Conservation (phyloP, 2,113 vertebrate genomes). For the Okapia johnstoni region DNA sequence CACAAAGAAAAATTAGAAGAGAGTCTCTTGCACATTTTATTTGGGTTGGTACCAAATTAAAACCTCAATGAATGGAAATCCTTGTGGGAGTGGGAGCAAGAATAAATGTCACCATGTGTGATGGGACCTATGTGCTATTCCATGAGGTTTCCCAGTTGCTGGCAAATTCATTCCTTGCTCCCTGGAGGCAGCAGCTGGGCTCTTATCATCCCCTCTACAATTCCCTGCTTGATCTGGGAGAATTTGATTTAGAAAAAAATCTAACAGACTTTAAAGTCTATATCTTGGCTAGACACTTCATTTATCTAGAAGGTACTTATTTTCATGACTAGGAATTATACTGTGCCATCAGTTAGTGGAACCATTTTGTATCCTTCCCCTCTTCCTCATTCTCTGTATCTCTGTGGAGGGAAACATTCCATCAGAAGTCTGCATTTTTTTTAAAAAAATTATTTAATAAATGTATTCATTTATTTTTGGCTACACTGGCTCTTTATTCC, state of each 20-base stretch:
- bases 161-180: neutral
- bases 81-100: neutral
- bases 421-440: neutral
- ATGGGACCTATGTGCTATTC: conserved; percentile 25
- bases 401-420: neutral
- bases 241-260: neutral
- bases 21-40: neutral
- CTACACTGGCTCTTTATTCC: too few species aligned
- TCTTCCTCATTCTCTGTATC: neutral
- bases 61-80: neutral
- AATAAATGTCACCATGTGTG: neutral
- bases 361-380: neutral
- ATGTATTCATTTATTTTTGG: too few species aligned
- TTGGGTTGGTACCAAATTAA: conserved; percentile 18
- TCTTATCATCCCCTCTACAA: neutral
- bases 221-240: conserved; percentile 21
- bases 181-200: conserved; percentile 10
- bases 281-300: neutral
- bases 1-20: neutral
- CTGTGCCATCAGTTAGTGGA: neutral
- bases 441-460: too few species aligned
- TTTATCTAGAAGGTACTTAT: neutral
- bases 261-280: neutral
- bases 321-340: neutral
- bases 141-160: conserved; percentile 27